These are phyloP conservation scores for Eospalax fontanierii DNA, from an alignment of 2,797 vertebrate species.

Conservation along the genomic window DNA sequence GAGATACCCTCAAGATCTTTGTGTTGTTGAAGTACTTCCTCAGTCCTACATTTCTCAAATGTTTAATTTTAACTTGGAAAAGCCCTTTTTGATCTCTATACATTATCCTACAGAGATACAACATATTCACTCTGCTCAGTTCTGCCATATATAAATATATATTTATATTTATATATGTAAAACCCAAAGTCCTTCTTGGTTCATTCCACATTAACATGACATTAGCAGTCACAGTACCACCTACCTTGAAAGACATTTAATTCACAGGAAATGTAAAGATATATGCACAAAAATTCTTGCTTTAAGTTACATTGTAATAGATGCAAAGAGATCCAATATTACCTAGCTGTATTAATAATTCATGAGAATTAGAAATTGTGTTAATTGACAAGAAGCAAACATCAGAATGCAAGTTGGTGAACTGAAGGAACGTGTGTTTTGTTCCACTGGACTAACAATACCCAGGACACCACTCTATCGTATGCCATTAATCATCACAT, in stretches of 20 bases:
- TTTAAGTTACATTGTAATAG: slow-evolving; percentile 21
- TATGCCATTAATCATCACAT: background rate
- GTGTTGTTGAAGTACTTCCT: background rate
- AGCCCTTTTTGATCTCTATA: background rate
- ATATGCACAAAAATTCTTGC: background rate
- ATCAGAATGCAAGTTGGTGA: background rate
- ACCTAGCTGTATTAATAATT: background rate
- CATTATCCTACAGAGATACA: background rate
- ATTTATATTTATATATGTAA: no score
- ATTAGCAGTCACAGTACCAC: background rate
- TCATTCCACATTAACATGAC: slow-evolving; percentile 21
- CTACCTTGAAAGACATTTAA: background rate
- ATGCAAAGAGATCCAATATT: background rate
- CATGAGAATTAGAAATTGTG: background rate
- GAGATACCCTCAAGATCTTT: background rate
- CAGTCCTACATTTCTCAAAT: background rate
- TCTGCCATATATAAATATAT: no score
- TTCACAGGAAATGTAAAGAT: background rate
- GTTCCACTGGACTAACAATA: background rate
- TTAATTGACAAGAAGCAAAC: background rate
- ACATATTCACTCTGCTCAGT: background rate
- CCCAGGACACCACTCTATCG: background rate
- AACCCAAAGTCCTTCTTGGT: background rate
- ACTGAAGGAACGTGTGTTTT: background rate
- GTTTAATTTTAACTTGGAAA: background rate